Evolutionary conservation across 2,113 vertebrate species (phyloP), one percentile per base, ranked within the genome.

Genomic region (Motacilla alba): DNA sequence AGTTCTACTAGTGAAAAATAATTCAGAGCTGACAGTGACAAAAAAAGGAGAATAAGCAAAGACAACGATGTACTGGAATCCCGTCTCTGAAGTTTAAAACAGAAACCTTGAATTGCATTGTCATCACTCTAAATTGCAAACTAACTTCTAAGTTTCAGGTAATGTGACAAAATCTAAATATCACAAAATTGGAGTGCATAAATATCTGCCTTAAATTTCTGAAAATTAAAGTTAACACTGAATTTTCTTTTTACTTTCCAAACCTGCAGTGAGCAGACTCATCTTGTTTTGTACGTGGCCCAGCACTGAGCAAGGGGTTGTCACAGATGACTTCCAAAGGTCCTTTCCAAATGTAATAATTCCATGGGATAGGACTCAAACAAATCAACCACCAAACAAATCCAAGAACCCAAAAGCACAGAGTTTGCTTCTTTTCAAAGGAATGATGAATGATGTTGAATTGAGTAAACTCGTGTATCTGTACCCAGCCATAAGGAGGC

Each of bases 221-320:
- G 15, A 89, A 80, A 81, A 70, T 31, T 76, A 56, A 14, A 74
- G 10, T 27, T 22, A 59, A 28, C 5, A 5, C 6, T 47, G 33
- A 68, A 43, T 50, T 33, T 73, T 68, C 18, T 66, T 83, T 84
- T 62, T 50, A 9, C 70, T 46, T 78, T 67, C 46, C 37, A 85
- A 60, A 37, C 33, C 13, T 68, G 11, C 24, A 77, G n/a, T 33
- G 9, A 55, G 30, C 15, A 83, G 73, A 27, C 10, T 56, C 11
- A 83, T 83, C 16, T 23, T 58, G 44, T 44, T 90, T 69, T 83
- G 46, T 10, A 37, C 46, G 17, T 86, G 26, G 31, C 33, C 44
- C 21, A 50, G 7, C 26, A 75, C 0, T 43, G 24, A 35, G 26
- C 31, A 62, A 87, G 46, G 5, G 1, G 0, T 21, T 86, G 28